Base-by-base conservation (phyloP, 2,113 vertebrate species). In the Triplophysa rosa region DNA sequence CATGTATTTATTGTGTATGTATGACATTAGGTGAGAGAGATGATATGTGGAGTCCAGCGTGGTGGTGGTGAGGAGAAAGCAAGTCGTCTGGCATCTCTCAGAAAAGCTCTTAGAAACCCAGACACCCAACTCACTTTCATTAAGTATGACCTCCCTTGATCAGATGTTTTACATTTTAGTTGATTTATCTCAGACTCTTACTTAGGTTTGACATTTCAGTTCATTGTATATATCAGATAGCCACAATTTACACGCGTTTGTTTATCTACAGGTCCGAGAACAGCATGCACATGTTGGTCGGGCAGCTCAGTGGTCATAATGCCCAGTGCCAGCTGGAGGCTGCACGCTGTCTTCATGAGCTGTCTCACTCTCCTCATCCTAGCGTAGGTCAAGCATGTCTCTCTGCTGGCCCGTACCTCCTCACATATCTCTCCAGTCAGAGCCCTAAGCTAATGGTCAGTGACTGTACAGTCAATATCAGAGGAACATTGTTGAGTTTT, bases 341-440 rank as follows among this genome's bases (percentile, higher is more conserved):
- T 0, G 93, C 89, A 0, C 89, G 89, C 33, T 98, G 96, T 76
- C 91, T 99, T 5, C 95, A 98, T 0, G 91, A 95, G 84, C 94
- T 99, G 67, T 99, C 98, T 75, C 95, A 95, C 86, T 96, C 95
- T 33, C 89, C 92, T 14, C 91, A 95, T 69, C 84, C 91, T 17
- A 67, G 54, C 0, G 92, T 96, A 70, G 92, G 94, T 0, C 90
- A 93, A 70, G 93, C 95, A 0, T 98, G 96, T 82, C 90, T 97
- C 78, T 94, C 96, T 13, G 93, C 94, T 26, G 95, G 97, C 40
- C 93, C 97, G 8, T 99, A 99, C 85, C 95, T 99, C 65, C 93
- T 99, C 77, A 99, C 97, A 0, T 99, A 95, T 86, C 94, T 99
- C 80, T 95, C 95, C 0, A 91, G 96, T 77, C 95, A 95, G 85